These are phyloP conservation scores for Hermetia illucens DNA, from an alignment of 1,140 invertebrate genomes.

Conservation along the genomic window DNA sequence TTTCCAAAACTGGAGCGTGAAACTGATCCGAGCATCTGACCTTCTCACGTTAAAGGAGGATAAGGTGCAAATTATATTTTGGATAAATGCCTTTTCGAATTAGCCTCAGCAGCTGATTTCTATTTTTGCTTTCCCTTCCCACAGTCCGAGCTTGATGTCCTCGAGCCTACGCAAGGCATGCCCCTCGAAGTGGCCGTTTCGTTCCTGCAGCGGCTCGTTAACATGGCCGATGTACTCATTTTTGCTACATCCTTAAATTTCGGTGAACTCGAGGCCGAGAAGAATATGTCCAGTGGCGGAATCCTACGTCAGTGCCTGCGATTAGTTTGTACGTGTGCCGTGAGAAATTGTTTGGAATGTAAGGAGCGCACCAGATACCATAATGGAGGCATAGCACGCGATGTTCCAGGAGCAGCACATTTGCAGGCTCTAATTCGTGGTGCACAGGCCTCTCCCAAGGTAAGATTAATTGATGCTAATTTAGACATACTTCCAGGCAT, in stretches of 20 bases:
- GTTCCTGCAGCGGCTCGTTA: constrained; percentile 90
- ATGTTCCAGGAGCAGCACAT: constrained; percentile 43
- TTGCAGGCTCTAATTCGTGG: constrained; percentile 74
- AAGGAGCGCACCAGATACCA: constrained; percentile 69
- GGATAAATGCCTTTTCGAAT: too few species aligned
- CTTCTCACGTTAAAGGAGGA: too few species aligned
- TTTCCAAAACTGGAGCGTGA: too few species aligned
- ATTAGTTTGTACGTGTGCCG: constrained; percentile 94
- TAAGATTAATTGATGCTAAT: constrained; percentile 38
- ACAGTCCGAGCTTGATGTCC: constrained; percentile 94
- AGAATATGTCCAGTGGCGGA: constrained; percentile 99
- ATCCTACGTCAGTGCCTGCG: constrained; percentile 92
- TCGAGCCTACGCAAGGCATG: constrained; percentile 97
- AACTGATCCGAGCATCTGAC: too few species aligned
- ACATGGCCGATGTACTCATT: constrained; percentile 96
- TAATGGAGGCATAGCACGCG: constrained; percentile 21
- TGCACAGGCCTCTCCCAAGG: constrained; percentile 74
- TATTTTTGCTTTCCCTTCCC: constrained; percentile 12
- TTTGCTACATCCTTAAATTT: constrained; percentile 97
- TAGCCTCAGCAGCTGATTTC: too few species aligned
- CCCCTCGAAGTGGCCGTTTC: constrained; percentile 94
- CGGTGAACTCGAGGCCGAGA: constrained; percentile 94
- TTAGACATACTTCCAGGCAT: too few species aligned
- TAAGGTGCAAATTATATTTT: too few species aligned
- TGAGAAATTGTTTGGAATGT: constrained; percentile 95